Conservation (phyloP, 2,888 invertebrate genomes). For the Epiblema foenella region DNA sequence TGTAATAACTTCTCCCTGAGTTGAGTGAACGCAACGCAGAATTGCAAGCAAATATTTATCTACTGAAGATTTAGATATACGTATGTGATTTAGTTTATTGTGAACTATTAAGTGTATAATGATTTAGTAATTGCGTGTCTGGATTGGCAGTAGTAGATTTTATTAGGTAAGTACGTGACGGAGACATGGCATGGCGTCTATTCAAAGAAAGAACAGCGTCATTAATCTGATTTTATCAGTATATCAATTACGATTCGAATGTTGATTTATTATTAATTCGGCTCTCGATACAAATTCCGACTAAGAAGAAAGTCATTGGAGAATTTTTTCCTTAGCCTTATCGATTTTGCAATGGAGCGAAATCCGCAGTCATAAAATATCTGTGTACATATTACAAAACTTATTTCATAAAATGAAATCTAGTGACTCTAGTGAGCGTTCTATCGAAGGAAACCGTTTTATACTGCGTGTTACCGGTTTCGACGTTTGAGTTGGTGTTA, state of each 20-base stretch:
- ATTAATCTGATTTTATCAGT: not conserved
- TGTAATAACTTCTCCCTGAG: conserved; percentile 26
- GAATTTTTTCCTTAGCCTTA: conserved; percentile 13
- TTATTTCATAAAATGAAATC: conserved; percentile 20
- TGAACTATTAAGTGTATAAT: conserved; percentile 57
- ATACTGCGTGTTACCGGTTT: not conserved
- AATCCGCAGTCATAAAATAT: conserved; percentile 20
- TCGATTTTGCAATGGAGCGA: conserved; percentile 22
- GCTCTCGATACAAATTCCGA: not conserved
- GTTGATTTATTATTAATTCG: not conserved
- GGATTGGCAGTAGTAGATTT: conserved; percentile 53
- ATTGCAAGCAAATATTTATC: conserved; percentile 29
- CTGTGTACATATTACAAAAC: too few relatives aligned
- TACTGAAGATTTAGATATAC: conserved; percentile 50
- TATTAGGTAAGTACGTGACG: conserved; percentile 59
- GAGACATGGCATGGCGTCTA: conserved; percentile 32
- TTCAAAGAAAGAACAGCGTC: conserved; percentile 18
- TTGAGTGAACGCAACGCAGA: conserved; percentile 25
- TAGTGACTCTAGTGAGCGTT: not conserved
- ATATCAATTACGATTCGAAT: not conserved
- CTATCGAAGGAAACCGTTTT: conserved; percentile 5
- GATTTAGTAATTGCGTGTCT: conserved; percentile 52
- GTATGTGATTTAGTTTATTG: conserved; percentile 54
- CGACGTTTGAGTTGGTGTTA: conserved; percentile 1
- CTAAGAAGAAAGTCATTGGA: not conserved